Evolutionary conservation across 2,797 vertebrate species (phyloP).

Genomic region (Sphenopsis melanotis): DNA sequence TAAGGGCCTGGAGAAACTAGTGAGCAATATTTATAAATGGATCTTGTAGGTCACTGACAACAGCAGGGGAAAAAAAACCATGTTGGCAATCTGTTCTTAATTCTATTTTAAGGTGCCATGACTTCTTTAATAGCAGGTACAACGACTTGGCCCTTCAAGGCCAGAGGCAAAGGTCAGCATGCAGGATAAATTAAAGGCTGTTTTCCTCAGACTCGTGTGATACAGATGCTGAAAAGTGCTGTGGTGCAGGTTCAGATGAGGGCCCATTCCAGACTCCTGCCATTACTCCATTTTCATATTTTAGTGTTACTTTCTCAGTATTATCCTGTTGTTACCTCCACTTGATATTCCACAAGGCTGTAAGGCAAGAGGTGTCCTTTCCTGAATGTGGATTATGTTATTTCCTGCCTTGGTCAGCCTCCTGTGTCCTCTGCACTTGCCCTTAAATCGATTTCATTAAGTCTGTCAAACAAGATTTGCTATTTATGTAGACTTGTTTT

Average conservation of each 20-base stretch:
- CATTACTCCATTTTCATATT: not conserved
- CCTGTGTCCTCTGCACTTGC: not conserved
- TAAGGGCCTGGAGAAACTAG: constrained; percentile 9
- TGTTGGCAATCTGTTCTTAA: not conserved
- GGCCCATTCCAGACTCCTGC: not conserved
- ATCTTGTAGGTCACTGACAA: not conserved
- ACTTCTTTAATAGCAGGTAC: not conserved
- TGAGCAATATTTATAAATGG: constrained; percentile 4
- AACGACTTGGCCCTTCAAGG: not conserved
- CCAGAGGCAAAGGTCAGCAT: not conserved
- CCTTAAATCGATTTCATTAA: not conserved
- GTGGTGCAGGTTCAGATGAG: not conserved
- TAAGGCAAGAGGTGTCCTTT: not conserved
- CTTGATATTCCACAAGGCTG: not conserved
- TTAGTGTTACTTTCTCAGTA: not conserved
- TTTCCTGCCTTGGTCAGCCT: not conserved
- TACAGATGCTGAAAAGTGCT: not conserved
- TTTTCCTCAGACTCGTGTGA: not conserved
- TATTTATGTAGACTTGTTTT: not conserved
- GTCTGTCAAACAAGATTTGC: not conserved
- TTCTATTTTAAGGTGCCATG: not conserved
- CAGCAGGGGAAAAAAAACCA: not conserved
- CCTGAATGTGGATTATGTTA: not conserved
- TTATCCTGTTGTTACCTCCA: not conserved
- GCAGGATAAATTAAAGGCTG: not conserved